Evolutionary conservation across 1,140 invertebrate species (phyloP).

Genomic region (Diorhabda elongata): DNA sequence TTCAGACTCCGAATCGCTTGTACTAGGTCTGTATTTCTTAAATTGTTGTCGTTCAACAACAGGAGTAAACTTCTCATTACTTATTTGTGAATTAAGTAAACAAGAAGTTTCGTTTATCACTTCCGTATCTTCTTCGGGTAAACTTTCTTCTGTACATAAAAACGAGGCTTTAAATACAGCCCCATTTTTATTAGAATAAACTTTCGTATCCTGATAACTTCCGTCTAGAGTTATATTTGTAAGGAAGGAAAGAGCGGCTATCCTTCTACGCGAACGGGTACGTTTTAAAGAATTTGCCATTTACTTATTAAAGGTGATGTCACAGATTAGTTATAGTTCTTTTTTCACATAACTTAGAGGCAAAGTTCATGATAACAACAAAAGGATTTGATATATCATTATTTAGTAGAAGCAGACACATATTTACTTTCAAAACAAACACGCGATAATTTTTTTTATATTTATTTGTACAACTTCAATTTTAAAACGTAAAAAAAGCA

Average conservation of each 20-base stretch:
- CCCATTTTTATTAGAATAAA: conserved; percentile 52
- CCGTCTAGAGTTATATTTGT: conserved; percentile 93
- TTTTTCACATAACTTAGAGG: conserved; percentile 28
- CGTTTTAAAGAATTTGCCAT: conserved; percentile 57
- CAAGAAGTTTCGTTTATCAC: conserved; percentile 43
- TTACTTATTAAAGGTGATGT: conserved; percentile 30
- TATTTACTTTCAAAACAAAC: neutral
- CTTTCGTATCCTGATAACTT: conserved; percentile 78
- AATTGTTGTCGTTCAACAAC: conserved; percentile 32
- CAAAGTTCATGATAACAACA: neutral
- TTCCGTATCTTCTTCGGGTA: conserved; percentile 47
- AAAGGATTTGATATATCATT: neutral
- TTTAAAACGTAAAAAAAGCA: too few species aligned
- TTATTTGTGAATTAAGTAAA: conserved; percentile 51
- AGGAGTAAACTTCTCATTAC: conserved; percentile 22
- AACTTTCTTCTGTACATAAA: conserved; percentile 45
- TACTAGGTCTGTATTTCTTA: conserved; percentile 23
- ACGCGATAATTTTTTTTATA: too few species aligned
- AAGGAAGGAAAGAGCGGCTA: conserved; percentile 86
- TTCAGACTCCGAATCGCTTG: conserved; percentile 63
- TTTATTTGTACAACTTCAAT: too few species aligned
- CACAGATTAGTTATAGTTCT: conserved; percentile 33
- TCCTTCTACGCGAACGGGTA: conserved; percentile 63
- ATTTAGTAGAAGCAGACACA: neutral
- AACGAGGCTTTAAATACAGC: conserved; percentile 42